Conservation (phyloP, 2,113 vertebrate genomes). For the Cynoglossus semilaevis region DNA sequence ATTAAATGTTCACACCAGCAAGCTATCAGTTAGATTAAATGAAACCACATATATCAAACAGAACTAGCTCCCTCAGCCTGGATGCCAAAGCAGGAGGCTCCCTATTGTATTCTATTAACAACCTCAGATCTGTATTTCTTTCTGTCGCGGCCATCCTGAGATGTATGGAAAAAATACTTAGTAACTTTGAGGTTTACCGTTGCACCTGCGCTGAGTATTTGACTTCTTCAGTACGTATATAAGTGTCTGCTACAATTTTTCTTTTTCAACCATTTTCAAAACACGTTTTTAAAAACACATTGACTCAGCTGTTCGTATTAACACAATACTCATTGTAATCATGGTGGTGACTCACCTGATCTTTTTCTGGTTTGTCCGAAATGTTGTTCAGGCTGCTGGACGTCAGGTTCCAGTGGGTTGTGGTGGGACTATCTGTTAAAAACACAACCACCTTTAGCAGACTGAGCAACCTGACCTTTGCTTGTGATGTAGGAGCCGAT, state of each 20-base stretch:
- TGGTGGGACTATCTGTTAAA: slow-evolving; percentile 86
- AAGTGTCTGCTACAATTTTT: no score
- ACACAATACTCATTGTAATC: no score
- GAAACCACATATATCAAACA: slow-evolving; percentile 22
- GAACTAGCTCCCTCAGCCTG: slow-evolving; percentile 27
- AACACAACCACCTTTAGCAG: slow-evolving; percentile 11
- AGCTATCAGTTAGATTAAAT: slow-evolving; percentile 9
- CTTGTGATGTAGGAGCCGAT: not conserved
- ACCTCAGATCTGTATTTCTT: slow-evolving; percentile 10
- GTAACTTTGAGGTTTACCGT: no score
- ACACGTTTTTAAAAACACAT: no score
- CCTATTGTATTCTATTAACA: not conserved
- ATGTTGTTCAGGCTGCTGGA: slow-evolving; percentile 92
- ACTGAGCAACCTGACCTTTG: slow-evolving; percentile 28
- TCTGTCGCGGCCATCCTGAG: not conserved
- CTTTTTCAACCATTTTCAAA: no score
- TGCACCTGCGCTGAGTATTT: no score
- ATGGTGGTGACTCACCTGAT: slow-evolving; percentile 82
- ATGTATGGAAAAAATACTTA: not conserved
- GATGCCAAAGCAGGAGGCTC: slow-evolving; percentile 38
- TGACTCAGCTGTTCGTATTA: no score
- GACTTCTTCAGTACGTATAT: no score
- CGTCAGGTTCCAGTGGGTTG: slow-evolving; percentile 84
- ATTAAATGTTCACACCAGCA: slow-evolving; percentile 47
- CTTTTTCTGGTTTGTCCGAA: slow-evolving; percentile 96